Evolutionary conservation across 2,797 vertebrate species (phyloP).

Genomic region (Parotocinclus haroldoi): DNA sequence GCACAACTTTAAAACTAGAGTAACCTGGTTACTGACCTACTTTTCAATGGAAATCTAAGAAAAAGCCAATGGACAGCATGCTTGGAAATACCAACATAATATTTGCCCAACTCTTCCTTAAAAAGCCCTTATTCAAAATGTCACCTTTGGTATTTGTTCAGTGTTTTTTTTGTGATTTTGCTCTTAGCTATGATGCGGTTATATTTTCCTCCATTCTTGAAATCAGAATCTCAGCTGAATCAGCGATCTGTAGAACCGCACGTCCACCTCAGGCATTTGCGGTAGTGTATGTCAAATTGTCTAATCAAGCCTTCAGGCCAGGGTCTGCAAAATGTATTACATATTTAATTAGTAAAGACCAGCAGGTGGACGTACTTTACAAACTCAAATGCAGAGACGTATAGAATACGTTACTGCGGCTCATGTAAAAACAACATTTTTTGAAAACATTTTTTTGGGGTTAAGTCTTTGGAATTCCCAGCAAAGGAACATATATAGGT

Average conservation of each 20-base stretch:
- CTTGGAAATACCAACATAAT: not conserved
- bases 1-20: constrained; percentile 6
- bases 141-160: constrained; percentile 5
- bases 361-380: constrained; percentile 23
- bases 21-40: constrained; percentile 27
- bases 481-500: too few species aligned
- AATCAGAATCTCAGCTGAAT: constrained; percentile 18
- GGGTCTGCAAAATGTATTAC: constrained; percentile 18
- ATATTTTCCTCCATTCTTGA: not conserved
- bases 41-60: not conserved
- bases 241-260: constrained; percentile 1
- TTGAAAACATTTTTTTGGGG: too few species aligned
- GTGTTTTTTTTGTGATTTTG: not conserved
- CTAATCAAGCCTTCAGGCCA: constrained; percentile 19
- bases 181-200: not conserved
- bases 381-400: not conserved
- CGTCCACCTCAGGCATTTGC: constrained; percentile 1
- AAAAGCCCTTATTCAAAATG: not conserved
- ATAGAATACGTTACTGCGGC: not conserved
- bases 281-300: constrained; percentile 13
- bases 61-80: not conserved
- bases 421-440: too few species aligned
- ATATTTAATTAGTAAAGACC: not conserved
- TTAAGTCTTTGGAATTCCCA: too few species aligned
- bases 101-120: not conserved